A percentile compares a stretch with the other conserved stretches of the same genome.
These are phyloP conservation scores for Gorsachius goisagi DNA, from an alignment of 2,113 vertebrate species.

Conservation along the genomic window DNA sequence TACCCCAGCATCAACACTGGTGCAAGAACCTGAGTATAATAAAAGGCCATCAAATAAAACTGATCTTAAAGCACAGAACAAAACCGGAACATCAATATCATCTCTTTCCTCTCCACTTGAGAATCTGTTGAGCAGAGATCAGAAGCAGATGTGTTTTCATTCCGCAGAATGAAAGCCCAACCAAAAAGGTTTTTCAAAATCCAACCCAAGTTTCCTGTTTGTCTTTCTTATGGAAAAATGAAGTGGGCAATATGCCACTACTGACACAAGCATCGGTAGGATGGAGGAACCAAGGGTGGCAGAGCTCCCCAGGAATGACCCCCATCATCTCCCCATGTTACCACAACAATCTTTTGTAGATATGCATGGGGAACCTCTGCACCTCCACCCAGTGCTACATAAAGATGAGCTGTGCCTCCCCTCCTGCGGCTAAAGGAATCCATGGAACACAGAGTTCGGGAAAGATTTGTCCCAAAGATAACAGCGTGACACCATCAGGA, in stretches of 20 bases:
- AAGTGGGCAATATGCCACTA: neutral
- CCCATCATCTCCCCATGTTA: neutral
- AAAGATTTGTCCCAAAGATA: neutral
- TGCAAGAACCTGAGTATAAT: neutral
- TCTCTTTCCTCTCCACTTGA: neutral
- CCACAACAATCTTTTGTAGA: neutral
- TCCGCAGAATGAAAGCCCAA: neutral
- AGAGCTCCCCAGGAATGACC: neutral
- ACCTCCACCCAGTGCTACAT: neutral
- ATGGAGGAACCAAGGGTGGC: neutral
- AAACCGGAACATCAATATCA: neutral
- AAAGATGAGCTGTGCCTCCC: neutral
- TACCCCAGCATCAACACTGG: neutral
- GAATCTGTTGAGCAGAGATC: neutral
- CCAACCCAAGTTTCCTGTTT: neutral
- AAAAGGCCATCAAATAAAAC: neutral
- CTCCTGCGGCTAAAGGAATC: neutral
- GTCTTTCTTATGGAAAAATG: neutral
- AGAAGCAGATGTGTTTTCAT: neutral
- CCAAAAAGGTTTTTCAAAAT: neutral
- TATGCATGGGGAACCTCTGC: neutral
- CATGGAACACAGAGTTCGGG: neutral
- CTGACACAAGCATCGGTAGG: neutral
- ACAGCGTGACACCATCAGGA: neutral
- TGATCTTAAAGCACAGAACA: neutral